phyloP scores from a whole-genome alignment of 2,888 invertebrate genomes.

The Brachyptera putata region DNA sequence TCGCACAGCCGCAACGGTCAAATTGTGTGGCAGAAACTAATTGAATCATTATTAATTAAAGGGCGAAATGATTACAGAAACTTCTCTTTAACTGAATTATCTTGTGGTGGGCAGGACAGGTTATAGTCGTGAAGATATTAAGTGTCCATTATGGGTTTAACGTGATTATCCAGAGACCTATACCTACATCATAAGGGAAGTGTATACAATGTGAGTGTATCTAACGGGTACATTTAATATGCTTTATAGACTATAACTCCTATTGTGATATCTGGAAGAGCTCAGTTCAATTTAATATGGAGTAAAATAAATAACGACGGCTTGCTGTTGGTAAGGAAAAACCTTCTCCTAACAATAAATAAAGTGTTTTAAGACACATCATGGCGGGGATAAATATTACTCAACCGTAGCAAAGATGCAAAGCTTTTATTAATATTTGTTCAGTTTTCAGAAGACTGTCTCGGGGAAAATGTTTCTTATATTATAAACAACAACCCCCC shows the following conservation, averaged over 20 bases:
- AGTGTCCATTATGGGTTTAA: background rate
- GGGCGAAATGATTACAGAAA: background rate
- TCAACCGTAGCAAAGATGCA: background rate
- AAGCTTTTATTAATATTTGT: conserved; percentile 9
- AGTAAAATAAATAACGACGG: conserved; percentile 9
- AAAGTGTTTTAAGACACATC: conserved; percentile 8
- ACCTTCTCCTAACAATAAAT: conserved; percentile 1
- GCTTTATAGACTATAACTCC: conserved; percentile 2
- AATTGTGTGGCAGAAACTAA: background rate
- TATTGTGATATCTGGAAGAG: background rate
- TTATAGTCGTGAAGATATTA: background rate
- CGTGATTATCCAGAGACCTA: background rate
- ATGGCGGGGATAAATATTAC: conserved; percentile 9
- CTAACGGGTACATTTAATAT: no score
- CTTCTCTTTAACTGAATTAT: background rate
- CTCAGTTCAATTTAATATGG: conserved; percentile 9
- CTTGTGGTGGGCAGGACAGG: background rate
- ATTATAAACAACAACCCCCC: background rate
- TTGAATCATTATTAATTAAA: conserved; percentile 1
- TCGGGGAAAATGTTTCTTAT: background rate
- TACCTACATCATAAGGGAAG: background rate
- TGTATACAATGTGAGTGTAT: no score
- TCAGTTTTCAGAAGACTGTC: conserved; percentile 5
- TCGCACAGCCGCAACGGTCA: no score
- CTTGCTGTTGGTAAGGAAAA: background rate